Evolutionary conservation across 2,797 vertebrate species (phyloP).

Genomic region (Coreius guichenoti): DNA sequence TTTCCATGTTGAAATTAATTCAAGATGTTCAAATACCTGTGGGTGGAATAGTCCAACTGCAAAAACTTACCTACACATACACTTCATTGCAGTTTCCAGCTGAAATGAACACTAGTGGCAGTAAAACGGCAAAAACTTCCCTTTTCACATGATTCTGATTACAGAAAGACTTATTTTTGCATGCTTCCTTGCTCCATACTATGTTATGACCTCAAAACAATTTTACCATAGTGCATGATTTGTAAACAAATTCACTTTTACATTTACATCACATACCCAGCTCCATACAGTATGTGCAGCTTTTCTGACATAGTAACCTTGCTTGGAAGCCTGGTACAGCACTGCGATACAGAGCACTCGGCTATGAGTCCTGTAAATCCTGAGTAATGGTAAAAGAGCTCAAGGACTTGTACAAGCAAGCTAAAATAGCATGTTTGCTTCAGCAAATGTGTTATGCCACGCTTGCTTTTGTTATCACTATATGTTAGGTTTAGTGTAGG

Average conservation of each 20-base stretch:
- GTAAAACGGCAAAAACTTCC: background rate
- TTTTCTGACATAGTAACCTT: background rate
- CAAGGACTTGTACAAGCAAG: background rate
- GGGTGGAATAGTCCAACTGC: background rate
- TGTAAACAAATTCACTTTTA: background rate
- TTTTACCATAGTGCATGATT: background rate
- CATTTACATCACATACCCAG: background rate
- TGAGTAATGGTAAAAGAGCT: background rate
- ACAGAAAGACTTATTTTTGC: background rate
- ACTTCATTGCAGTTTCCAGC: background rate
- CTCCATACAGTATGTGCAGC: background rate
- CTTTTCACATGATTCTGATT: background rate
- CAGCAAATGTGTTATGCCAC: background rate
- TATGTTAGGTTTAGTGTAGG: background rate
- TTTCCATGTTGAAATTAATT: constrained; percentile 2
- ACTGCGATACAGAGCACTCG: rapidly evolving
- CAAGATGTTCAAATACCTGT: constrained; percentile 11
- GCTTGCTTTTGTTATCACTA: background rate
- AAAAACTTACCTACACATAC: background rate
- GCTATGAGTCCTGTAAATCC: background rate
- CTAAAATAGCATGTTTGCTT: background rate
- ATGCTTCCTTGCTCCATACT: background rate
- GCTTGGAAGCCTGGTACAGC: background rate
- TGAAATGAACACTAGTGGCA: background rate
- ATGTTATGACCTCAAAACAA: background rate